Evolutionary conservation across 2,797 vertebrate species (phyloP).

Genomic region (Molossus molossus): DNA sequence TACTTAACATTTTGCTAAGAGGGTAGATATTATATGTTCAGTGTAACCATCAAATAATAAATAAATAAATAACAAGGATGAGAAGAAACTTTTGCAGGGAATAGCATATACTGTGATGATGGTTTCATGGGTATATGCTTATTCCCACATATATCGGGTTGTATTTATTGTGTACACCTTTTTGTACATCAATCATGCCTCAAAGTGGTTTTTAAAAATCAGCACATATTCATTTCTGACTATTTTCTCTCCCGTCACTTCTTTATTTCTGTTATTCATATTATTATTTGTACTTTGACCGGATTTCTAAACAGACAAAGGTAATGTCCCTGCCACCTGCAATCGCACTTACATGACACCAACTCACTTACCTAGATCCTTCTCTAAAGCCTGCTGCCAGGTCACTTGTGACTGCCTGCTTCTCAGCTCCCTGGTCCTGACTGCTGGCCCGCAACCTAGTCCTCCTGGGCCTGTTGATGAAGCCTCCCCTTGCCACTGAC

Average conservation of each 20-base stretch:
- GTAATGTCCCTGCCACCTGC: background rate
- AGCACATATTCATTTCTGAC: slow-evolving; percentile 45
- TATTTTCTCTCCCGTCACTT: background rate
- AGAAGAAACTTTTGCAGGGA: background rate
- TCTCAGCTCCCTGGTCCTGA: background rate
- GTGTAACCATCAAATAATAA: slow-evolving; percentile 9
- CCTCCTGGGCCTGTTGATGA: background rate
- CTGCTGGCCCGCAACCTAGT: background rate
- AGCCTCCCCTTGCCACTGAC: background rate
- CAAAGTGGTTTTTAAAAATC: background rate
- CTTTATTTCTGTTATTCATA: slow-evolving; percentile 44
- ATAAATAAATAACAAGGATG: background rate
- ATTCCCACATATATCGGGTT: background rate
- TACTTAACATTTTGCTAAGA: slow-evolving; percentile 36
- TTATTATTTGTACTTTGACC: slow-evolving; percentile 45
- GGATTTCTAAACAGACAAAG: slow-evolving; percentile 50
- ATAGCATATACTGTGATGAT: background rate
- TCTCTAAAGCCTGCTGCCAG: background rate
- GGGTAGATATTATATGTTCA: background rate
- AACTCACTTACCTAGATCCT: slow-evolving; percentile 14
- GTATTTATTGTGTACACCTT: background rate
- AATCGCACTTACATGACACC: background rate
- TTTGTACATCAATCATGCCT: background rate
- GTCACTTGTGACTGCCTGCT: background rate
- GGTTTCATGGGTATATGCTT: slow-evolving; percentile 17